Conservation (phyloP, 2,113 vertebrate genomes). For the Microcebus murinus region DNA sequence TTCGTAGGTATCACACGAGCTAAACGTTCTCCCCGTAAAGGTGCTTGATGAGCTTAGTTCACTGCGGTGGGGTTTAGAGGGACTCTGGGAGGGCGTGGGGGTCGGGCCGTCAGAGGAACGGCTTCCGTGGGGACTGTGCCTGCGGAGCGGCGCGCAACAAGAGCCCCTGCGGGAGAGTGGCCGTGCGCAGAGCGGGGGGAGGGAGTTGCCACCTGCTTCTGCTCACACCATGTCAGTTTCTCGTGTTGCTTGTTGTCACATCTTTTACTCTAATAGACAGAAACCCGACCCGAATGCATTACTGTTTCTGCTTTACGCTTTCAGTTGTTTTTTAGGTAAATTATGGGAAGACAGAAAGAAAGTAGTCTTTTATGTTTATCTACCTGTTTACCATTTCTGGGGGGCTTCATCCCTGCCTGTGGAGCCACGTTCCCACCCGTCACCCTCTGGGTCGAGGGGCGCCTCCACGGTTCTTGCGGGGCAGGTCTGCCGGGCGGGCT, state of each 20-base stretch:
- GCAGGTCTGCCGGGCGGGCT: fast-evolving
- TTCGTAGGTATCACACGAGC: neutral
- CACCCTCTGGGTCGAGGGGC: neutral
- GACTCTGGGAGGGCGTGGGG: fast-evolving
- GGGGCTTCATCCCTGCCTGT: fast-evolving
- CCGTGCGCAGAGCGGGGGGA: fast-evolving
- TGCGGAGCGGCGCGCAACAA: fast-evolving
- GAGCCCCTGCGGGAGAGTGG: fast-evolving
- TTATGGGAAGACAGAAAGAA: neutral
- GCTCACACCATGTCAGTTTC: neutral
- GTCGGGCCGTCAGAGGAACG: fast-evolving
- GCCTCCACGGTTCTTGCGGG: fast-evolving
- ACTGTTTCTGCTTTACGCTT: neutral
- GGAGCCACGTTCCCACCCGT: fast-evolving
- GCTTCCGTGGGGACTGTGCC: fast-evolving
- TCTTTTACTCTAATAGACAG: neutral
- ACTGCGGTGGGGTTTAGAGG: neutral
- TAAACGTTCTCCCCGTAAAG: neutral
- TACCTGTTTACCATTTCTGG: fast-evolving
- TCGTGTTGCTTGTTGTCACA: neutral
- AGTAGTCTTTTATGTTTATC: fast-evolving
- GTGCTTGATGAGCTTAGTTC: fast-evolving
- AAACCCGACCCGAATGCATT: fast-evolving
- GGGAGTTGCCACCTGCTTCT: fast-evolving
- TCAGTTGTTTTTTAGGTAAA: neutral